phyloP scores from a whole-genome alignment of 2,888 invertebrate genomes.

The Catocala fraxini region DNA sequence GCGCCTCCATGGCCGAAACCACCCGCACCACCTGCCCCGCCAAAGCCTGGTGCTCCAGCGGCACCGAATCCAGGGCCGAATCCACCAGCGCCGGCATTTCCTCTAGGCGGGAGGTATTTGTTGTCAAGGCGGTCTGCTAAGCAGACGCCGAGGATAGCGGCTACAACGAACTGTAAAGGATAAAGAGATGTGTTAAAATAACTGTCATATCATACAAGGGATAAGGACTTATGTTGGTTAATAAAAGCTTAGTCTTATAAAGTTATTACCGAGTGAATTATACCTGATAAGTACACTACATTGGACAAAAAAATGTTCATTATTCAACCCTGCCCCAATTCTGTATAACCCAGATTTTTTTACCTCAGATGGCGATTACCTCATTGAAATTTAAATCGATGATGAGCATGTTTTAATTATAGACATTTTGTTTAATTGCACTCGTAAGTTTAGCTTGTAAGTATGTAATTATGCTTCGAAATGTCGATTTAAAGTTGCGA shows the following conservation, averaged over 20 bases:
- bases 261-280: no score
- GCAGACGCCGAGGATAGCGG: slow-evolving; percentile 79
- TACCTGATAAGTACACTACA: not conserved
- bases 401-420: slow-evolving; percentile 52
- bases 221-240: no score
- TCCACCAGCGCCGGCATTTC: slow-evolving; percentile 77
- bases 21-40: slow-evolving; percentile 38
- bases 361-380: slow-evolving; percentile 22
- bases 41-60: slow-evolving; percentile 45
- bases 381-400: slow-evolving; percentile 51
- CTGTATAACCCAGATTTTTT: slow-evolving; percentile 31
- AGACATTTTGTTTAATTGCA: slow-evolving; percentile 41
- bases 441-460: slow-evolving; percentile 28
- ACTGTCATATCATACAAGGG: no score
- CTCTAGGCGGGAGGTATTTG: slow-evolving; percentile 84
- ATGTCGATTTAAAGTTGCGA: slow-evolving; percentile 40
- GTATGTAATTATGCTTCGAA: slow-evolving; percentile 43
- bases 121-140: slow-evolving; percentile 82
- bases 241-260: no score
- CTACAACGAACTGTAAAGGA: slow-evolving; percentile 74
- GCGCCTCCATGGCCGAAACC: slow-evolving; percentile 67
- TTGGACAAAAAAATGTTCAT: slow-evolving; percentile 11
- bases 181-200: slow-evolving; percentile 13
- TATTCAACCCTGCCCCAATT: slow-evolving; percentile 38
- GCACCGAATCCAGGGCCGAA: slow-evolving; percentile 68